These are phyloP conservation scores for Empidonax traillii DNA, from an alignment of 2,113 vertebrate genomes.

Conservation along the genomic window DNA sequence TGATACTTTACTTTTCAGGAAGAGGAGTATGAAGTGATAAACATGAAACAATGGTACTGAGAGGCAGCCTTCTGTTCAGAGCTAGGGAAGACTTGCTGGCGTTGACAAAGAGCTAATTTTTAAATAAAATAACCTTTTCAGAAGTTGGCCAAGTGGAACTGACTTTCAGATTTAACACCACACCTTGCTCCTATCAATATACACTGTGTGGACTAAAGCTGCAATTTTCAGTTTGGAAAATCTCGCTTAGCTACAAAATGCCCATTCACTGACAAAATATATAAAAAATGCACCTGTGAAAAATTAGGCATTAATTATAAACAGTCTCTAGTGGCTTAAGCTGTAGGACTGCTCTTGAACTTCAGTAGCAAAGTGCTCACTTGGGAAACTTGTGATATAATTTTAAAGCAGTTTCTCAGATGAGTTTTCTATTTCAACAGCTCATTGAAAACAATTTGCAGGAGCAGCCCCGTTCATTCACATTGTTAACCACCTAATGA, in stretches of 20 bases:
- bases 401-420: conserved; percentile 11
- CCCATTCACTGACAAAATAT: conserved; percentile 6
- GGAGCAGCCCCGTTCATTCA: neutral
- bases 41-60: neutral
- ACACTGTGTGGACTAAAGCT: neutral
- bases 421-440: conserved; percentile 16
- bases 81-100: neutral
- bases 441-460: conserved; percentile 29
- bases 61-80: conserved; percentile 25
- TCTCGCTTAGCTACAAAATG: conserved; percentile 37
- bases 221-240: conserved; percentile 30
- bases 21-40: conserved; percentile 32
- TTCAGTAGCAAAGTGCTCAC: neutral
- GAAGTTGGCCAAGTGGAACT: neutral
- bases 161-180: conserved; percentile 34
- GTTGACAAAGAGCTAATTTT: conserved; percentile 45
- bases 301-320: neutral
- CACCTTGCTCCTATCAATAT: neutral
- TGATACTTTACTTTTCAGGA: conserved; percentile 61
- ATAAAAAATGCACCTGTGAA: neutral
- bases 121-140: conserved; percentile 35
- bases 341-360: neutral
- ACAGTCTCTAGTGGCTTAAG: neutral
- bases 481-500: conserved; percentile 1
- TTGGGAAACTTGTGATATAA: neutral